Evolutionary conservation across 2,888 invertebrate genomes (phyloP), one percentile per base, ranked within the genome.

Genomic region (Phymatocera aterrima): DNA sequence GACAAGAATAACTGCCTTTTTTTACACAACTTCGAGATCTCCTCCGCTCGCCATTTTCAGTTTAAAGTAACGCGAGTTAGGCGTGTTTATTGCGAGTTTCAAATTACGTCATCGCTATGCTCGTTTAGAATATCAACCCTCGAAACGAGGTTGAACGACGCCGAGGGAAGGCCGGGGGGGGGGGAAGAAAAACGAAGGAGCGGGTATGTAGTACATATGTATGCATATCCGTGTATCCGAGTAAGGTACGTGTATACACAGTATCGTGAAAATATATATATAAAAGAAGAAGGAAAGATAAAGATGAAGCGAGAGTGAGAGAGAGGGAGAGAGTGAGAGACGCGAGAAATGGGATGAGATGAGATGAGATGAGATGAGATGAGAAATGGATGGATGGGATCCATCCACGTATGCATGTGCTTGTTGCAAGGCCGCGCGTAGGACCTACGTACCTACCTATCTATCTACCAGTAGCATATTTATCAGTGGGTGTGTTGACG

Each of bases 391-490:
- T 18, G 4, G 31, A 51, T 3, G 21, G n/a, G n/a, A n/a, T n/a
- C n/a, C n/a, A n/a, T n/a, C 57, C 28, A 31, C 77, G 75, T 74
- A 37, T 70, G 51, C 77, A 34, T 68, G 61, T 77, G 77, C 46
- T 57, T 37, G 65, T 54, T 24, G 57, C 78, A 48, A 61, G 78
- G 77, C 34, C 77, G 77, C 70, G 80, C 72, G 80, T 81, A 51
- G n/a, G n/a, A n/a, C n/a, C 51, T 54, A 60, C n/a, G 28, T 65
- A 57, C 24, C 34, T 46, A 28, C 18, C 31, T 37, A 28, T 65
- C 78, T 15, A 37, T 79, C 82, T 81, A 80, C 81, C 80, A 81
- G 83, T 83, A 84, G 83, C 85, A 84, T 85, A 85, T 86, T 86
- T 85, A 84, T 83, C 81, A 79, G 81, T 77, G 82, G 81, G 81